Evolutionary conservation across 2,113 vertebrate species (phyloP).

Genomic region (Chelonoidis abingdonii): DNA sequence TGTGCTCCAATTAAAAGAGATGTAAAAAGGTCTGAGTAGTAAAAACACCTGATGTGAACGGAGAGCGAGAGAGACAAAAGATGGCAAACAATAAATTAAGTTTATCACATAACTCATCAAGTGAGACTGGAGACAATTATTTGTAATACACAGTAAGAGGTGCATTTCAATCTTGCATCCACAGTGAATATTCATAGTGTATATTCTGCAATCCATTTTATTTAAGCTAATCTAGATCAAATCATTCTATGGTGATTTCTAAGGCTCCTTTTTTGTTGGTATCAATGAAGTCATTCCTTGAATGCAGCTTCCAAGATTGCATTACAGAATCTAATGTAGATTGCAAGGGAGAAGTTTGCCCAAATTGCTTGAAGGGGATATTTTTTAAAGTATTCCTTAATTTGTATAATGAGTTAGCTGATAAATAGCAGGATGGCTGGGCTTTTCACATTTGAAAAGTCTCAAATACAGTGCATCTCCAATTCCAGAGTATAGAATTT

Average conservation of each 20-base stretch:
- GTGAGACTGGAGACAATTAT: not conserved
- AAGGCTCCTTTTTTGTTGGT: not conserved
- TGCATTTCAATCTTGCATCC: not conserved
- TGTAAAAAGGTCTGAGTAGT: not conserved
- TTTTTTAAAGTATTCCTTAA: not conserved
- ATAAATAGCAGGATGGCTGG: not conserved
- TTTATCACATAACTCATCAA: not conserved
- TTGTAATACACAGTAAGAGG: not conserved
- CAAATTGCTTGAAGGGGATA: not conserved
- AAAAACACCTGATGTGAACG: not conserved
- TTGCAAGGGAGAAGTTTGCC: not conserved
- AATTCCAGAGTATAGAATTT: not conserved
- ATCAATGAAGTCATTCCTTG: no score
- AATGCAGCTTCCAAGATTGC: no score
- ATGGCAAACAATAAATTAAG: not conserved
- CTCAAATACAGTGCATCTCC: not conserved
- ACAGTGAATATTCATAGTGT: not conserved
- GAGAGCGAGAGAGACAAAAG: not conserved
- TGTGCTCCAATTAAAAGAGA: not conserved
- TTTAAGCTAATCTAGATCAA: not conserved
- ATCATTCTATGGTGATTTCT: not conserved
- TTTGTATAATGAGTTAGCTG: not conserved
- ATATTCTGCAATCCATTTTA: not conserved
- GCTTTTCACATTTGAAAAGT: not conserved
- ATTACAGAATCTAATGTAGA: not conserved